Evolutionary conservation across 2,888 invertebrate species (phyloP).

Genomic region (Willowsia nigromaculata): DNA sequence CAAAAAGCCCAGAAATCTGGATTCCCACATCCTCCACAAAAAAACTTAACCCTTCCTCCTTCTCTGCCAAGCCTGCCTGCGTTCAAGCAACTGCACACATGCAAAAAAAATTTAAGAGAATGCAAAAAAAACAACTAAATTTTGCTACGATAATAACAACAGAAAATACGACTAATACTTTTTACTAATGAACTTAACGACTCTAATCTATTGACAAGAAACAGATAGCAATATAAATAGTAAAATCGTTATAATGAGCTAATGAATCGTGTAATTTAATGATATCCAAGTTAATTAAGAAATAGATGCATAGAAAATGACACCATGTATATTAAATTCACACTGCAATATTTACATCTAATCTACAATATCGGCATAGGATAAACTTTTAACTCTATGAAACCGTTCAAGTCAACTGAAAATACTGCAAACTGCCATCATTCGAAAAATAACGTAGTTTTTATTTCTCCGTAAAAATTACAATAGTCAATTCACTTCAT

Average conservation of each 20-base stretch:
- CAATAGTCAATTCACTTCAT: background rate
- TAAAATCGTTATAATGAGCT: background rate
- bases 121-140: background rate
- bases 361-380: no score
- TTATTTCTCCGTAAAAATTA: no score
- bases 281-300: no score
- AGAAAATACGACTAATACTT: constrained; percentile 18
- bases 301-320: no score
- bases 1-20: no score
- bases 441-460: no score
- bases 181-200: background rate
- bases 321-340: no score
- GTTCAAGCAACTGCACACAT: background rate
- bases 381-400: no score
- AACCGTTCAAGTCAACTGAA: background rate
- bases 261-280: constrained; percentile 7
- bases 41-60: background rate
- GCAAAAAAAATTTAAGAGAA: background rate
- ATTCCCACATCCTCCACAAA: no score
- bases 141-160: background rate
- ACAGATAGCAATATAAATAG: background rate
- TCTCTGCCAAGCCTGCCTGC: background rate
- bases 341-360: no score
- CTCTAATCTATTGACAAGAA: background rate
- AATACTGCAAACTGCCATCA: background rate